These are phyloP conservation scores for Lutjanus erythropterus DNA, from an alignment of 2,113 vertebrate genomes.

Conservation along the genomic window DNA sequence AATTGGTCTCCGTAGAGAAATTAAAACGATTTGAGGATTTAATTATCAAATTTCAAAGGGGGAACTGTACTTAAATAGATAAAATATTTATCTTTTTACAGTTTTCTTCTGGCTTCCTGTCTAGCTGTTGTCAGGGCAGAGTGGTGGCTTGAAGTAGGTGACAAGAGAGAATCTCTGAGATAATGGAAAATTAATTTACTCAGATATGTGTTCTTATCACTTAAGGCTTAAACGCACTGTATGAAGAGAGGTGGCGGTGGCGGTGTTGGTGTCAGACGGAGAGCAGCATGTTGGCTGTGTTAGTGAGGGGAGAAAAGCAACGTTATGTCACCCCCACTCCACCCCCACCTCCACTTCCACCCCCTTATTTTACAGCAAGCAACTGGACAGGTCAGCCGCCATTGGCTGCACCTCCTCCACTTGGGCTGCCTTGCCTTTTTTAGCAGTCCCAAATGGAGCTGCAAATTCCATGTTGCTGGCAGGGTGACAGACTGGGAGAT, in stretches of 20 bases:
- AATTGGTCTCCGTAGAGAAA: neutral
- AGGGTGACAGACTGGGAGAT: constrained; percentile 88
- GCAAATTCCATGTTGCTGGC: constrained; percentile 90
- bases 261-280: neutral
- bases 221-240: constrained; percentile 6
- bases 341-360: constrained; percentile 23
- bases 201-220: constrained; percentile 73
- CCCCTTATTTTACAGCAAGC: constrained; percentile 82
- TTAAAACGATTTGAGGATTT: neutral
- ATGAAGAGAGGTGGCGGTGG: constrained; percentile 17
- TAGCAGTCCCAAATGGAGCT: constrained; percentile 90
- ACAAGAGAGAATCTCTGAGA: constrained; percentile 73
- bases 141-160: constrained; percentile 4
- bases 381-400: constrained; percentile 82
- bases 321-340: constrained; percentile 58
- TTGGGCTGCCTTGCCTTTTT: constrained; percentile 96
- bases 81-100: neutral
- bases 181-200: constrained; percentile 81
- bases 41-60: no score
- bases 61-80: neutral
- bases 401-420: constrained; percentile 91
- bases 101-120: neutral
- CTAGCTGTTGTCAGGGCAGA: neutral
- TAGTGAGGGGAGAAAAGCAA: constrained; percentile 65
- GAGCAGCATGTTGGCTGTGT: constrained; percentile 61